A percentile compares a stretch with the other conserved stretches of the same genome.
These are phyloP conservation scores for Mormyrops boulengeri DNA, from an alignment of 2,797 vertebrate species.

Conservation along the genomic window DNA sequence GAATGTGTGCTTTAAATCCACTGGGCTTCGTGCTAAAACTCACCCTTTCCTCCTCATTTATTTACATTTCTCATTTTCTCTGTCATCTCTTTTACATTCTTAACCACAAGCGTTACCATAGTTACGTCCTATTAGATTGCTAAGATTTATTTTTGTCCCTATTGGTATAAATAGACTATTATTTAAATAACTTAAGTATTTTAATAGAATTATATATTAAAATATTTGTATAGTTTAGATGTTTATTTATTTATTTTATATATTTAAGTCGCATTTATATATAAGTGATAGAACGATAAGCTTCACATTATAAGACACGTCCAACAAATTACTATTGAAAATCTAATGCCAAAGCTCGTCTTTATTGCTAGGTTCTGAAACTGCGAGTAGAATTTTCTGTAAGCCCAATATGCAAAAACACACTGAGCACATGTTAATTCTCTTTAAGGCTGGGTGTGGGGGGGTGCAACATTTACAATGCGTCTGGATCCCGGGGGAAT, in stretches of 20 bases:
- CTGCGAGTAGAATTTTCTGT: not conserved
- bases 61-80: not conserved
- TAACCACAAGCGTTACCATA: not conserved
- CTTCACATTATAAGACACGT: not conserved
- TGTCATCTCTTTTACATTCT: slow-evolving; percentile 12
- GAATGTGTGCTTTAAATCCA: slow-evolving; percentile 56
- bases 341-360: not conserved
- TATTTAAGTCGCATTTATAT: not conserved
- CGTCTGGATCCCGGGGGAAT: slow-evolving; percentile 7
- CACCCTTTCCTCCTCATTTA: slow-evolving; percentile 34
- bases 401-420: not conserved
- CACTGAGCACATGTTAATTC: slow-evolving; percentile 8
- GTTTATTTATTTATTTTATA: not conserved
- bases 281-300: not conserved
- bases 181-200: not conserved
- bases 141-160: not conserved
- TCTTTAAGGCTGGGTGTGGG: slow-evolving; percentile 10
- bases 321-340: not conserved
- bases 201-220: not conserved
- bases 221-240: not conserved
- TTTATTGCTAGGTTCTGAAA: not conserved
- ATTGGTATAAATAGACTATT: not conserved
- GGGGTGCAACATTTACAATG: slow-evolving; percentile 25
- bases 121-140: not conserved
- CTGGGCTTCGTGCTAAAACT: slow-evolving; percentile 41